Base-by-base conservation (phyloP, 1,140 invertebrate genomes). In the Drosophila subpulchrella region DNA sequence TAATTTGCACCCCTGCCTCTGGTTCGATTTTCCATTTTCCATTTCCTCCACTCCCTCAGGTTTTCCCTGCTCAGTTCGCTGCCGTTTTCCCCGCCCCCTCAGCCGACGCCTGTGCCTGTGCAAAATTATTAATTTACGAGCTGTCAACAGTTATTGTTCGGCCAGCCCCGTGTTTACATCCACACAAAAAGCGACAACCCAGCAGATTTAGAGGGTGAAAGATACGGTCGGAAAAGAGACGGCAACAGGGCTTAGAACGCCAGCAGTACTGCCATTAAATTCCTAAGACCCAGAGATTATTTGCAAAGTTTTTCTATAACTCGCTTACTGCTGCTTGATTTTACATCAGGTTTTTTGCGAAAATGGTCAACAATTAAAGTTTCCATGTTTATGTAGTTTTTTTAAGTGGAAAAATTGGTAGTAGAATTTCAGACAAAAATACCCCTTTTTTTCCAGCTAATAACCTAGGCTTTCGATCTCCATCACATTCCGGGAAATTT, bases 41-140 rank as follows among this genome's bases (percentile, higher is more conserved):
- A 55, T 15, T 20, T 20, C 4, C 27, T 6, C 27, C 27, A 6
- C 27, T 30, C 6, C 7, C 8, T n/a, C 32, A 41, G 27, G 27
- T 24, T 34, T 51, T 2, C 30, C 39, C 67, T 70, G 66, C 66
- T 70, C 66, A 70, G 62, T 50, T 72, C 10, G 46, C 55, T 65
- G 60, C 48, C 72, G 42, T 42, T 44, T 55, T 42, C 34, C 48
- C 48, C 48, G 44, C 42, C 6, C 44, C 20, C 46, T 39, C 20
- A 11, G 12, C n/a, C 39, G 20, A 36, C 53, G 41, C 17, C 42
- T 15, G n/a, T 4, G 42, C 41, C 63, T 65, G 54, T 82, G 81
- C 84, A 47, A 89, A 89, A 89, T 89, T 89, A 89, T 89, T 89
- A 89, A 89, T 89, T 89, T 89, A 89, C 84, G 84, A 84, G 84